Percentiles rank a stretch among this genome's conserved stretches.
Evolutionary conservation across 1,140 invertebrate genomes (phyloP).

Genomic region (Temnothorax nylanderi): DNA sequence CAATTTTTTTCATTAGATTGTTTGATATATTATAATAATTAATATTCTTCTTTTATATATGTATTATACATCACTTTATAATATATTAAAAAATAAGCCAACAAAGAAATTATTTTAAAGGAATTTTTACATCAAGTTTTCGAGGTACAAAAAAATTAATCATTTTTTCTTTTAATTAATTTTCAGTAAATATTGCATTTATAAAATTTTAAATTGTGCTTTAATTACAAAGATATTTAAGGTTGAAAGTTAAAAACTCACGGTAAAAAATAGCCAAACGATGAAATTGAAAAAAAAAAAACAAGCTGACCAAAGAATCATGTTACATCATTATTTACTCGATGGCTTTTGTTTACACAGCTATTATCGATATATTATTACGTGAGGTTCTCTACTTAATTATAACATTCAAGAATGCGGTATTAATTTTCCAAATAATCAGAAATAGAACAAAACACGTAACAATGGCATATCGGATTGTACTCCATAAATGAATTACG

Average conservation of each 20-base stretch:
- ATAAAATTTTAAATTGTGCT: background rate
- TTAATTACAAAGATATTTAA: background rate
- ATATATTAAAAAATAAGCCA: background rate
- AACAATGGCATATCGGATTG: background rate
- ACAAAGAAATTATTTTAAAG: background rate
- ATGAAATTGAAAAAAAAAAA: background rate
- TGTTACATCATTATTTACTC: background rate
- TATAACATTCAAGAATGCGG: background rate
- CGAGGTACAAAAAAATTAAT: background rate
- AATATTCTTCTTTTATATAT: background rate
- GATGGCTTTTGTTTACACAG: background rate
- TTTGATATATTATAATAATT: background rate
- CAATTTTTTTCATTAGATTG: constrained; percentile 4
- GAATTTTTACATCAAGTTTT: background rate
- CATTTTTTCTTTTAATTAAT: background rate
- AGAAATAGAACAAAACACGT: background rate
- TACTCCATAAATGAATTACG: background rate
- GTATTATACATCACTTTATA: too few species aligned
- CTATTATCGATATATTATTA: constrained; percentile 22
- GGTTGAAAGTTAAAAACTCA: background rate
- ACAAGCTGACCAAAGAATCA: background rate
- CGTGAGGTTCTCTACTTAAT: background rate
- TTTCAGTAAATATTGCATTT: background rate
- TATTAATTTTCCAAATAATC: constrained; percentile 14
- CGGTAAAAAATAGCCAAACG: background rate